Base-by-base conservation (phyloP, 2,113 vertebrate species). In the Anarhynchus alexandrinus region DNA sequence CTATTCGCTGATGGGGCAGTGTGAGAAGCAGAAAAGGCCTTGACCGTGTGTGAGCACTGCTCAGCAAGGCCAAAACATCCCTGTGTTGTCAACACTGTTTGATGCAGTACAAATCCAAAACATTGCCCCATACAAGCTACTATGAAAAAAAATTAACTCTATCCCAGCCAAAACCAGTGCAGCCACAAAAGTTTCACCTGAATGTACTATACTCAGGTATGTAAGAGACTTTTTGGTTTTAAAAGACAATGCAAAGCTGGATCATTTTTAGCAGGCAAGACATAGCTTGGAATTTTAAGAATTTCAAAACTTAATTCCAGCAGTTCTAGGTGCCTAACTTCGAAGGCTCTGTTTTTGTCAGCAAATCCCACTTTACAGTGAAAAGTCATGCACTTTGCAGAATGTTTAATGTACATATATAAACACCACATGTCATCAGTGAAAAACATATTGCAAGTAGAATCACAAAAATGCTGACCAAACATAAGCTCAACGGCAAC, bases 1-100 rank as follows among this genome's bases (percentile, higher is more conserved):
- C 34, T 17, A 4, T 20, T 65, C 3, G 3, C 6, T 51, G 27
- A 1, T 10, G 13, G 26, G 17, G 9, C 13, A 5, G 4, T 5
- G 1, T 9, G 34, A 72, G 34, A 34, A 51, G 13, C 7, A 85
- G 45, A 88, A 85, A 84, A 71, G 11, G 1, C 6, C n/a, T 59
- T 76, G 57, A 40, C 3, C 4, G 8, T 71, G 23, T 52, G 12
- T 40, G 20, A 69, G 23, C 15, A 11, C 29, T 72, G 36, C 7
- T 23, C 29, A 47, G 13, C 40, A 76, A 32, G 3, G 4, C 9
- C 22, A 14, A 51, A 66, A 71, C 3, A 40, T 27, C 12, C 15
- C 55, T 27, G 8, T 34, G 11, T n/a, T 79, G 51, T 61, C 27
- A 65, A 9, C 6, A 9, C 4, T 55, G 6, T n/a, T 21, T 55